phyloP scores from a whole-genome alignment of 2,797 vertebrate species.

The Serranus cabrilla region DNA sequence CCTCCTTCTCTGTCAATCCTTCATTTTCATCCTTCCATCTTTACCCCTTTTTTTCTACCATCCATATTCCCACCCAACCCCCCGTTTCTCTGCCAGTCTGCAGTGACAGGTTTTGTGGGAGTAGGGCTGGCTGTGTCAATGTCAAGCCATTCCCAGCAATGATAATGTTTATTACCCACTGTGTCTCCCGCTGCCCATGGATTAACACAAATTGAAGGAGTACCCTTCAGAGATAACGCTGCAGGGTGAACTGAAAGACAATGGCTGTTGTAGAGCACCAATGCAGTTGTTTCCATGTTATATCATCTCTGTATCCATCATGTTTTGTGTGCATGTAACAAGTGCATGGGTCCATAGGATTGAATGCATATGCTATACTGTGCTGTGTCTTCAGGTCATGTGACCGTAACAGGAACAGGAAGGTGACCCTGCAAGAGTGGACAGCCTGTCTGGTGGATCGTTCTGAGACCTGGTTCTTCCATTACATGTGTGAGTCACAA shows the following conservation, averaged over 20 bases:
- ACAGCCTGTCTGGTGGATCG: constrained; percentile 81
- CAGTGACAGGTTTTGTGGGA: constrained; percentile 74
- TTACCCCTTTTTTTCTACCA: constrained; percentile 20
- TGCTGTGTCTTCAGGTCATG: constrained; percentile 79
- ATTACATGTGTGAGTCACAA: constrained; percentile 81
- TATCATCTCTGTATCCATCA: constrained; percentile 1
- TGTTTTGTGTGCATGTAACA: constrained; percentile 3
- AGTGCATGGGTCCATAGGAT: not conserved
- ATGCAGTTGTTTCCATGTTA: constrained; percentile 20
- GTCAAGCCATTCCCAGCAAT: constrained; percentile 85
- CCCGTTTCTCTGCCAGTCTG: constrained; percentile 58
- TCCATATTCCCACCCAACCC: constrained; percentile 34
- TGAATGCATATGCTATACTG: constrained; percentile 6
- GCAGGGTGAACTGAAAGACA: constrained; percentile 66
- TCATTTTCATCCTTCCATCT: constrained; percentile 38
- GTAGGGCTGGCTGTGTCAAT: constrained; percentile 78
- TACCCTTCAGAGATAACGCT: constrained; percentile 80
- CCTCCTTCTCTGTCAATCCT: constrained; percentile 35
- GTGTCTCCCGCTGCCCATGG: constrained; percentile 77
- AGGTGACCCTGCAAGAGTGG: constrained; percentile 86
- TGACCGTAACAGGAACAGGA: constrained; percentile 83
- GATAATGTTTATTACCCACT: constrained; percentile 86
- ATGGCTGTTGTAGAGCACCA: constrained; percentile 21
- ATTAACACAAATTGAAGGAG: constrained; percentile 81
- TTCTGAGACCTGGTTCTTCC: constrained; percentile 81